Percentiles rank a stretch among this genome's conserved stretches.
These are phyloP conservation scores for Steatornis caripensis DNA, from an alignment of 2,113 vertebrate species.

Conservation along the genomic window DNA sequence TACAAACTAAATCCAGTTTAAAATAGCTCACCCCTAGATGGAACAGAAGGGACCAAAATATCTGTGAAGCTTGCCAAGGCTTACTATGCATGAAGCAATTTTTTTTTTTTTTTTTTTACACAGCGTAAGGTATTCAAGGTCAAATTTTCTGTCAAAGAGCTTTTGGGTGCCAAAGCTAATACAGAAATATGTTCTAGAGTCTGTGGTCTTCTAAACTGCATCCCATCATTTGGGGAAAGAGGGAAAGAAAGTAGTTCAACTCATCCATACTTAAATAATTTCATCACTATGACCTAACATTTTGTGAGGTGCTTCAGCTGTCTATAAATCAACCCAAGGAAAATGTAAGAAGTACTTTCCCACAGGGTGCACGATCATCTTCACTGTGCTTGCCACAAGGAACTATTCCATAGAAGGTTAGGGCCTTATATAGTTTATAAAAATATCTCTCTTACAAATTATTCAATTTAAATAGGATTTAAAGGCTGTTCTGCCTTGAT, in stretches of 20 bases:
- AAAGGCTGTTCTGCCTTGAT: not conserved
- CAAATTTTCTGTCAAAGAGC: not conserved
- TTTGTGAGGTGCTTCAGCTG: not conserved
- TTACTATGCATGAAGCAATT: not conserved
- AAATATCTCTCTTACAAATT: not conserved
- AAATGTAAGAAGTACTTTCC: not conserved
- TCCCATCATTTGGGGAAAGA: not conserved
- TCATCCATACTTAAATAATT: not conserved
- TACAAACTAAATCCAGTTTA: not conserved
- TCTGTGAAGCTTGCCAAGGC: not conserved
- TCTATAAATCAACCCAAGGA: not conserved
- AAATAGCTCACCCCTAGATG: not conserved
- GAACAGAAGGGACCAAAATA: not conserved
- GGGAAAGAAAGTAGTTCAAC: not conserved
- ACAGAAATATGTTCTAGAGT: not conserved
- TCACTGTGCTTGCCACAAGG: not conserved
- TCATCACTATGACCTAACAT: not conserved
- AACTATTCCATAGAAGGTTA: not conserved
- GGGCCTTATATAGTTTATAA: not conserved
- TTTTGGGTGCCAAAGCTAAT: not conserved
- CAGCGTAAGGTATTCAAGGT: not conserved
- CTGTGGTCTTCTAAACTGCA: not conserved
- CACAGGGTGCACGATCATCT: not conserved
- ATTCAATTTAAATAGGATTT: not conserved
- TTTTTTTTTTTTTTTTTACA: not conserved